These are phyloP conservation scores for Cynocephalus volans DNA, from an alignment of 2,113 vertebrate genomes.

Conservation along the genomic window DNA sequence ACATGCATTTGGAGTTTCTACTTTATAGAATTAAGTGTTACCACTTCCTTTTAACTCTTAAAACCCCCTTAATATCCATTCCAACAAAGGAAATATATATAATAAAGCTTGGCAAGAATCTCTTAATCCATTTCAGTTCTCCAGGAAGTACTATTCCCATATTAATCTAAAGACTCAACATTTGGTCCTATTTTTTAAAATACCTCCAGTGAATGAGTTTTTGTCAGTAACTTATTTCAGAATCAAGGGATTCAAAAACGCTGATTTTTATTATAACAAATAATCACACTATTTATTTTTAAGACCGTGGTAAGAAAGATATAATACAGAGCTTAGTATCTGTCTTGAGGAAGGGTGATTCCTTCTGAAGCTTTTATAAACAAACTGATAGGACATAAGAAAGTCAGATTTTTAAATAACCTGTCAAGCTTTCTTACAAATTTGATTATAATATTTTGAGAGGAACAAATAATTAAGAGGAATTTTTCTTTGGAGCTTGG, in stretches of 20 bases:
- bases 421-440: neutral
- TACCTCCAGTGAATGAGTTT: neutral
- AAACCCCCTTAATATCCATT: neutral
- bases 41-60: neutral
- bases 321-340: neutral
- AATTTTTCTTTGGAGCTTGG: neutral
- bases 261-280: neutral
- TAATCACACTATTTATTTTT: neutral
- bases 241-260: neutral
- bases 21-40: constrained; percentile 38
- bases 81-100: neutral
- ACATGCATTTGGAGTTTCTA: neutral
- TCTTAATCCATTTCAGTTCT: neutral
- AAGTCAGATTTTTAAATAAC: neutral
- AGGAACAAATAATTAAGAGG: constrained; percentile 15
- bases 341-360: neutral
- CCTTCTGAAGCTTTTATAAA: neutral
- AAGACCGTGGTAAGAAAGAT: neutral
- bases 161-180: neutral
- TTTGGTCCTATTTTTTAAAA: neutral
- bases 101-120: neutral
- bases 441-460: constrained; percentile 14
- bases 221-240: neutral
- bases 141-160: neutral
- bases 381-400: neutral